Base-by-base conservation (phyloP, 2,113 vertebrate species). In the Pteropus alecto region DNA sequence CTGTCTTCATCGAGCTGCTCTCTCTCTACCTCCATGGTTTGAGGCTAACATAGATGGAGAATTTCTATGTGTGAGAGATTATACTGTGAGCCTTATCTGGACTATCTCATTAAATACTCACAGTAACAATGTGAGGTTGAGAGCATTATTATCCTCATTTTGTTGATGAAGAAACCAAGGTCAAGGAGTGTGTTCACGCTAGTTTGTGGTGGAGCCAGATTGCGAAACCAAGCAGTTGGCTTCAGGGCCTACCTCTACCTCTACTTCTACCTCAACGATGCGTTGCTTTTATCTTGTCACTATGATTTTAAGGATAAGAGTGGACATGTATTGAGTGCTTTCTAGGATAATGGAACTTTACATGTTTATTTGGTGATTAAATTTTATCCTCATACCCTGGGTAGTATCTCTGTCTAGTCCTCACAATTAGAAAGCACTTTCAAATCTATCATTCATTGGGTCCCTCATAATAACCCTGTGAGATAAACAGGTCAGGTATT, bases 401-500 rank as follows among this genome's bases (percentile, higher is more conserved):
- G 8, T 22, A 68, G 54, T 60, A 46, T 28, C 18, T 5, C 43
- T 73, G 18, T 48, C 38, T 78, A 71, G n/a, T 85, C 61, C 38
- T 81, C 7, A 11, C 67, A 24, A 54, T 21, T 71, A 54, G 43
- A 83, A 95, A 84, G 58, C 35, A 46, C 54, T 76, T 96, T 43
- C 60, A 30, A 87, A 41, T 67, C 94, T 68, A 16, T 74, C 90
- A 89, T 89, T 89, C 78, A 65, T 18, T 41, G 86, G 56, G 48
- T 41, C 60, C 18, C 26, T 38, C 48, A 5, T 68, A 78, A 82
- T 87, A 83, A 73, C 41, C 71, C 77, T n/a, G 51, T 30, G 77
- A 83, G 67, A 95, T 89, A 96, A 93, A 93, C 51, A 94, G 86
- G 86, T 76, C 89, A 87, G 85, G 73, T 26, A 86, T 87, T 97